Percentiles rank a stretch among this genome's conserved stretches.
These are phyloP conservation scores for Aplysina aerophoba DNA, from an alignment of 37 sponge, comb jelly and placozoan genomes.

Conservation along the genomic window DNA sequence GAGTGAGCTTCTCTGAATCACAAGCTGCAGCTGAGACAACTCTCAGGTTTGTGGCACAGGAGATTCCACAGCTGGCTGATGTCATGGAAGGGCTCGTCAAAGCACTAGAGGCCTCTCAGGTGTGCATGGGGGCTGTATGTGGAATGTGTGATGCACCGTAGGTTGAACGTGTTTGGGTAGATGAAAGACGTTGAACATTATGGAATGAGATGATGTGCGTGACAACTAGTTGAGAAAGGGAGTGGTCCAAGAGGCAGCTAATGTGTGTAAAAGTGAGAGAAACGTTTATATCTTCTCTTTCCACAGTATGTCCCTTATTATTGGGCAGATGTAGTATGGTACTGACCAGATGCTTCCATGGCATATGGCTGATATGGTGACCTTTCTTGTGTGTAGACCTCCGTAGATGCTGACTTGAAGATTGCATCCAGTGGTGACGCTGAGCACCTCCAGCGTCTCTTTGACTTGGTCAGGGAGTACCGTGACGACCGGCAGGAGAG, in stretches of 20 bases:
- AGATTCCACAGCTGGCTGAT: constrained; percentile 1
- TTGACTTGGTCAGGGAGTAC: constrained; percentile 65
- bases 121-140: background rate
- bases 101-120: constrained; percentile 26
- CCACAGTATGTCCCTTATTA: too few species aligned
- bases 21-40: constrained; percentile 24
- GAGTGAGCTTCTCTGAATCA: constrained; percentile 29
- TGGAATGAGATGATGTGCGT: too few species aligned
- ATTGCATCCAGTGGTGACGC: constrained; percentile 45
- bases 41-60: constrained; percentile 22
- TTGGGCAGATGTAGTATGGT: too few species aligned
- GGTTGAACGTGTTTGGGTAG: background rate
- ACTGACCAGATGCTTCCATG: too few species aligned
- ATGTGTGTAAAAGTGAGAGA: too few species aligned
- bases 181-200: too few species aligned
- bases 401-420: background rate
- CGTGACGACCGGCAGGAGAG: constrained; percentile 85
- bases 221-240: too few species aligned
- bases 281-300: too few species aligned
- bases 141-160: background rate
- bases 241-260: too few species aligned
- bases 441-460: constrained; percentile 61
- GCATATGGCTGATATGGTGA: too few species aligned
- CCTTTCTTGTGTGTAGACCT: background rate
- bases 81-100: constrained; percentile 15